Evolutionary conservation across 2,888 invertebrate genomes (phyloP).

Genomic region (Melanchra persicariae): DNA sequence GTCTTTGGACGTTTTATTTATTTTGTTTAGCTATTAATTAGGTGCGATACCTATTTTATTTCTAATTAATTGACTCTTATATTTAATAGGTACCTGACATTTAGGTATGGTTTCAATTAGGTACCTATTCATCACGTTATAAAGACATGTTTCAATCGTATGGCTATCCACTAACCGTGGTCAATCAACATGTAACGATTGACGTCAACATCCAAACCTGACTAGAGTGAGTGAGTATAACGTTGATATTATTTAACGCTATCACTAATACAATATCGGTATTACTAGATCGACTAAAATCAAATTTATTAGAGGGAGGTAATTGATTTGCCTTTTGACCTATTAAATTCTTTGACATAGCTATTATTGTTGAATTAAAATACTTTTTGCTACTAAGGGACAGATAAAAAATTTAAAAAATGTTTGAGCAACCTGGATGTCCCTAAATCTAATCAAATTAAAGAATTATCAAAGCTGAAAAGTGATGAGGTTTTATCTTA

Average conservation of each 20-base stretch:
- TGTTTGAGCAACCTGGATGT: background rate
- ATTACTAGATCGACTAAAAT: conserved; percentile 1
- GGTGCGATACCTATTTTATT: background rate
- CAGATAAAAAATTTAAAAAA: background rate
- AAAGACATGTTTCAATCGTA: background rate
- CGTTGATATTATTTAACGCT: background rate
- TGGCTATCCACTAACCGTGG: background rate
- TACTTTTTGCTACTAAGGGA: background rate
- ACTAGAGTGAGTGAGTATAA: conserved; percentile 1
- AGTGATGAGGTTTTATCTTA: conserved; percentile 73
- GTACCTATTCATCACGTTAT: background rate
- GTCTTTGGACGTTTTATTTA: background rate
- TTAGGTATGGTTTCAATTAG: background rate
- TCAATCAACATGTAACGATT: background rate
- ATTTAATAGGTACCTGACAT: background rate
- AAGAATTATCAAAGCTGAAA: conserved; percentile 8
- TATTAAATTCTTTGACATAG: background rate
- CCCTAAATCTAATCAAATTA: background rate
- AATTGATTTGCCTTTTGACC: conserved; percentile 5
- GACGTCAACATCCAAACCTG: background rate
- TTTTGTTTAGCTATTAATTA: background rate
- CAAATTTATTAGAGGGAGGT: background rate
- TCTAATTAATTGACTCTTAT: background rate
- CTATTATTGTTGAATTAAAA: background rate
- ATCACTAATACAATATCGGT: background rate